A percentile compares a stretch with the other conserved stretches of the same genome.
phyloP scores from a whole-genome alignment of 2,888 invertebrate genomes.

The Selenia dentaria region DNA sequence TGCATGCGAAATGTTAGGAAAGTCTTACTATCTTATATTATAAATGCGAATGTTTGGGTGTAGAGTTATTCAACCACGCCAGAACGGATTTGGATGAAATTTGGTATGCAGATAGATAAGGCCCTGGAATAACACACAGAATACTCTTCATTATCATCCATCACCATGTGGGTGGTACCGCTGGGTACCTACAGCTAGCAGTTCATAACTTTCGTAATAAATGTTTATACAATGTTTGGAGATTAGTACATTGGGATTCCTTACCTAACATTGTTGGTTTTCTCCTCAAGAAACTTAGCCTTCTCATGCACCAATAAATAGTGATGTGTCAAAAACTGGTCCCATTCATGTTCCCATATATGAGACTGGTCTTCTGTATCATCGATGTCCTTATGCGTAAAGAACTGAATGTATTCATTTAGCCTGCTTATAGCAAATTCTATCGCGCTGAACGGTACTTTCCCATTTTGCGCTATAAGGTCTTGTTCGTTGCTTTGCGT shows the following conservation, averaged over 20 bases:
- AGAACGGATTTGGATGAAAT: too few relatives aligned
- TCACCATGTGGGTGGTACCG: too few relatives aligned
- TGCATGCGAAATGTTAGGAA: too few relatives aligned
- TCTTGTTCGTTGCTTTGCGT: constrained; percentile 82
- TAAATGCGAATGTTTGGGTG: too few relatives aligned
- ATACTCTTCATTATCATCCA: too few relatives aligned
- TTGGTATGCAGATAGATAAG: too few relatives aligned
- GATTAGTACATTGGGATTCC: background rate
- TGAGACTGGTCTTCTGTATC: constrained; percentile 87
- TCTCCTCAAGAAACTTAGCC: constrained; percentile 76
- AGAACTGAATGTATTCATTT: constrained; percentile 89
- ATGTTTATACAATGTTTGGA: too few relatives aligned
- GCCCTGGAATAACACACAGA: too few relatives aligned
- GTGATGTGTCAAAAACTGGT: constrained; percentile 90
- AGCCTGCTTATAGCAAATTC: constrained; percentile 93
- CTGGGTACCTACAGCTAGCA: too few relatives aligned
- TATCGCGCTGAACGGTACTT: constrained; percentile 89
- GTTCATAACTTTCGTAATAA: too few relatives aligned
- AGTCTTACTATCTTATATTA: too few relatives aligned
- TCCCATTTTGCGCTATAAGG: constrained; percentile 84
- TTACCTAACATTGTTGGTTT: constrained; percentile 64
- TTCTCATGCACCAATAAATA: constrained; percentile 88
- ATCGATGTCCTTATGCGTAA: constrained; percentile 90
- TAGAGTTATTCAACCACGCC: too few relatives aligned
- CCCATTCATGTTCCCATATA: constrained; percentile 95